phyloP scores from a whole-genome alignment of 2,113 vertebrate species.

The Mobula birostris region DNA sequence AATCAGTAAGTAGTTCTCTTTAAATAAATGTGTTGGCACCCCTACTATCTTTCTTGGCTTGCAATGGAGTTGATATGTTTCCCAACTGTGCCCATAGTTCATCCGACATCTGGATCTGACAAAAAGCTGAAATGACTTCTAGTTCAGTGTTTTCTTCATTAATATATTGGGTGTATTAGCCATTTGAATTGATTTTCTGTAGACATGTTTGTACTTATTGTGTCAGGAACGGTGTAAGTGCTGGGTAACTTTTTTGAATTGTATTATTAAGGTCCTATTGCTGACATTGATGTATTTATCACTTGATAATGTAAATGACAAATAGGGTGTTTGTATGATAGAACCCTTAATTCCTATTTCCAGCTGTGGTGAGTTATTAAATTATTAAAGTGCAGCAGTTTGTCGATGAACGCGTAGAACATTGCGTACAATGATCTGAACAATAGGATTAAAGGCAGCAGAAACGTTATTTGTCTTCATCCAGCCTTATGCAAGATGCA shows the following conservation, averaged over 20 bases:
- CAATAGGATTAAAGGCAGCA: background rate
- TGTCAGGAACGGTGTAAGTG: background rate
- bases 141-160: constrained; percentile 18
- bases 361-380: background rate
- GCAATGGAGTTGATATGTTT: background rate
- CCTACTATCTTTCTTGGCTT: background rate
- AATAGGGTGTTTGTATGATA: background rate
- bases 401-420: background rate
- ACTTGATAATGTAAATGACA: background rate
- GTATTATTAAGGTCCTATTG: background rate
- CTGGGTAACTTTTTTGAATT: constrained; percentile 7
- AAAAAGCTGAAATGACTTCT: background rate
- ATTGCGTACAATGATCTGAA: background rate
- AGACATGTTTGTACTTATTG: constrained; percentile 24
- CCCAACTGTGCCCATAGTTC: constrained; percentile 26
- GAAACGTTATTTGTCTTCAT: constrained; percentile 6
- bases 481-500: background rate
- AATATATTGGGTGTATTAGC: constrained; percentile 27
- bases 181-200: constrained; percentile 29
- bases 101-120: constrained; percentile 27
- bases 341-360: background rate
- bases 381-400: background rate
- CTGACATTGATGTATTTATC: background rate
- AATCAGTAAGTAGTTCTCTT: background rate
- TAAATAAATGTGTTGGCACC: constrained; percentile 28